A percentile compares a stretch with the other conserved stretches of the same genome.
Conservation (phyloP, 1,140 invertebrate species). For the Limonius californicus region DNA sequence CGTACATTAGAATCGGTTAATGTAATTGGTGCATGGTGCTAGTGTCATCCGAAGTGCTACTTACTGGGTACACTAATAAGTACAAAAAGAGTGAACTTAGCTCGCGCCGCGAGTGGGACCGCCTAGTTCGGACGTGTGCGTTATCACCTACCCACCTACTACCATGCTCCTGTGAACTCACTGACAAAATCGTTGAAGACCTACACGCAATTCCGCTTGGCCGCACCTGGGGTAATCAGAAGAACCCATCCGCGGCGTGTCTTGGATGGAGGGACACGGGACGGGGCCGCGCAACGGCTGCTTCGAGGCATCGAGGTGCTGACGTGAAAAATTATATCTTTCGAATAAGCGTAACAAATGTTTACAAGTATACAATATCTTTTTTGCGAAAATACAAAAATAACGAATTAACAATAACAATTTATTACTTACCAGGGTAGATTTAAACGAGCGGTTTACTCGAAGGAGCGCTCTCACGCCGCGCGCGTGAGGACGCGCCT, state of each 20-base stretch:
- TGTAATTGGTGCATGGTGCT: too few relatives aligned
- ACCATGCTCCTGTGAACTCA: conserved; percentile 46
- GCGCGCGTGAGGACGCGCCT: background rate
- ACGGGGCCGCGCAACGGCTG: conserved; percentile 30
- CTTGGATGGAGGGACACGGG: conserved; percentile 30
- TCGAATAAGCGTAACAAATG: conserved; percentile 33
- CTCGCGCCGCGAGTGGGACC: conserved; percentile 36
- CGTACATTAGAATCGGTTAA: too few relatives aligned
- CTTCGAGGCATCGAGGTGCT: conserved; percentile 43
- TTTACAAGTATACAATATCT: conserved; percentile 22
- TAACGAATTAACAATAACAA: conserved; percentile 39
- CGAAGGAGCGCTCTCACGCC: background rate
- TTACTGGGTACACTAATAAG: background rate
- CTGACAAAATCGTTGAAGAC: conserved; percentile 8
- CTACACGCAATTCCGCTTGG: background rate
- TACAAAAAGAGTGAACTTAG: background rate
- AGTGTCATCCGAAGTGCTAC: background rate
- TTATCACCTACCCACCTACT: conserved; percentile 28
- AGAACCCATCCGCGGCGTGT: conserved; percentile 20
- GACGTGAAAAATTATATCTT: conserved; percentile 35
- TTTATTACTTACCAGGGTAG: conserved; percentile 19
- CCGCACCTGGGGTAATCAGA: conserved; percentile 2
- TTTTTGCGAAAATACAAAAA: conserved; percentile 34
- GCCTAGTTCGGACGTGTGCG: conserved; percentile 42
- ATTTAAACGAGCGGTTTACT: conserved; percentile 3